phyloP scores from a whole-genome alignment of 2,888 invertebrate species.

The Torymus texanus region DNA sequence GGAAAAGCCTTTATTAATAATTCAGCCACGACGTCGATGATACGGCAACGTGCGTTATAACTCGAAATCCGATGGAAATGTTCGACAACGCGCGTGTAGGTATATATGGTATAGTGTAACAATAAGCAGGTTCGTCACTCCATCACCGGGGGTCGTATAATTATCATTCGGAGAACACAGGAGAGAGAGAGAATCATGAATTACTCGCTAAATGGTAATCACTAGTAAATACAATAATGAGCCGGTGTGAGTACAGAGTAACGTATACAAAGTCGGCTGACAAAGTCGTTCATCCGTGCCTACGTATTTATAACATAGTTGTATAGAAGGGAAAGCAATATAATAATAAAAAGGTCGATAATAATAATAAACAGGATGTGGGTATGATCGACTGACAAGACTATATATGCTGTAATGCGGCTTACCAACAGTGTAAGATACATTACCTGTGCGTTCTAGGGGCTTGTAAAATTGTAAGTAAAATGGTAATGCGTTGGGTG shows the following conservation, averaged over 20 bases:
- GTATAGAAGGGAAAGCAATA: slow-evolving; percentile 28
- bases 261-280: neutral
- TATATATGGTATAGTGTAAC: neutral
- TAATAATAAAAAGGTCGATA: slow-evolving; percentile 23
- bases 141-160: neutral
- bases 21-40: slow-evolving; percentile 21
- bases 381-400: slow-evolving; percentile 33
- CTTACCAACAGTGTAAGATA: slow-evolving; percentile 21
- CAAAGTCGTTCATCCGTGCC: slow-evolving; percentile 22
- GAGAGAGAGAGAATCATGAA: slow-evolving; percentile 13
- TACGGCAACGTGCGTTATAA: slow-evolving; percentile 1
- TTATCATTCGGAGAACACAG: slow-evolving; percentile 24
- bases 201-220: slow-evolving; percentile 33
- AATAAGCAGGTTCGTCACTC: slow-evolving; percentile 47
- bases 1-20: slow-evolving; percentile 39
- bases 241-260: neutral
- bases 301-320: slow-evolving; percentile 2
- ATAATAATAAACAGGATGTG: slow-evolving; percentile 14
- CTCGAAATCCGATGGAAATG: slow-evolving; percentile 23
- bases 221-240: slow-evolving; percentile 44
- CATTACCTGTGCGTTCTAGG: slow-evolving; percentile 10
- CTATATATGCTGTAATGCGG: neutral
- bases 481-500: slow-evolving; percentile 15
- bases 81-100: neutral
- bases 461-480: neutral